These are phyloP conservation scores for Leptopilina syphax DNA, from an alignment of 2,888 invertebrate species.

Conservation along the genomic window DNA sequence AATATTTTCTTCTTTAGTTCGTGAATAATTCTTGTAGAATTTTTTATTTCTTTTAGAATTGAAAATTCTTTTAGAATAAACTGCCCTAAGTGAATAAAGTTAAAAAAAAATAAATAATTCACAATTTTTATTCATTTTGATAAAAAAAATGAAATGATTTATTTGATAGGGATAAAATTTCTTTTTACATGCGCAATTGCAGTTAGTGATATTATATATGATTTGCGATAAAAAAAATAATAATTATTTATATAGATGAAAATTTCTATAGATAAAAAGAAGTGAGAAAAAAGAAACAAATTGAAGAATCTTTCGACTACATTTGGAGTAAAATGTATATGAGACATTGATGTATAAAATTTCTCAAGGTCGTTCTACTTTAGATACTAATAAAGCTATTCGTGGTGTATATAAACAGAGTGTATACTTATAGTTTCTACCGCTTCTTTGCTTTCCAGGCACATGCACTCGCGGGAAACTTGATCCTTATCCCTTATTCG, in stretches of 20 bases:
- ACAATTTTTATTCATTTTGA: too few relatives aligned
- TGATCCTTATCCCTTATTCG: not conserved
- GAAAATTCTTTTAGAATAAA: too few relatives aligned
- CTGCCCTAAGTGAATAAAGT: too few relatives aligned
- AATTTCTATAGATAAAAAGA: not conserved
- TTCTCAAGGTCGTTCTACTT: slow-evolving; percentile 62
- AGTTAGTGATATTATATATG: not conserved
- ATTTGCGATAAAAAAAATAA: not conserved
- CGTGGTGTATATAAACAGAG: not conserved
- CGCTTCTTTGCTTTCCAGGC: slow-evolving; percentile 6
- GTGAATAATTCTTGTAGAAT: too few relatives aligned
- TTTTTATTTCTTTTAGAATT: too few relatives aligned
- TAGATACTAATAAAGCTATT: slow-evolving; percentile 43
- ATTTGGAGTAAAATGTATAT: slow-evolving; percentile 28
- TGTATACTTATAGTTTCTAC: slow-evolving; percentile 34
- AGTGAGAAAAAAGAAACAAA: not conserved
- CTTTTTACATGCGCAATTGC: too few relatives aligned
- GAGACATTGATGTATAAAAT: slow-evolving; percentile 46
- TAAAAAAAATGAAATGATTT: too few relatives aligned
- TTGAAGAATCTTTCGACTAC: not conserved
- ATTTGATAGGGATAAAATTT: too few relatives aligned
- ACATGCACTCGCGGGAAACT: not conserved
- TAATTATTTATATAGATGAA: not conserved
- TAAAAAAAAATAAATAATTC: too few relatives aligned
- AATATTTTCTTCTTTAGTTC: too few relatives aligned